Base-by-base conservation (phyloP, 2,113 vertebrate species). In the Dermatemys mawii region DNA sequence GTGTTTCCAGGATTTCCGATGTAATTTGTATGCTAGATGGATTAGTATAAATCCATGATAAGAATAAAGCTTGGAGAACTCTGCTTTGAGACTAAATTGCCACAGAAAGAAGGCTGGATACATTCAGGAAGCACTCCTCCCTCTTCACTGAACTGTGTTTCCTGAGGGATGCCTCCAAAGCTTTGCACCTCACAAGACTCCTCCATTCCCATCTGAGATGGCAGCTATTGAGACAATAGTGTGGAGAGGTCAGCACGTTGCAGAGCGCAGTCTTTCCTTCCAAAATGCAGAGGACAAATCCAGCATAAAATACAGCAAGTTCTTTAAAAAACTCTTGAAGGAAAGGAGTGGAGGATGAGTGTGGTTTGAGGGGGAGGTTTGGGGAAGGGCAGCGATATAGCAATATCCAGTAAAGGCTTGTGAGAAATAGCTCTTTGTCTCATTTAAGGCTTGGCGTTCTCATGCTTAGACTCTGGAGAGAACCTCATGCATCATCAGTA, bases 31-130 rank as follows among this genome's bases (percentile, higher is more conserved):
- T 50, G 73, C 46, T 49, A 78, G 83, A 38, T 80, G 89, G 83
- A 90, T 90, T 90, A 90, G 76, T 90, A 81, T 85, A 90, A 90
- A 90, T 90, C 83, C 50, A 90, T 90, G 73, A 81, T 85, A 81
- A 81, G 76, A 73, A 73, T 83, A 73, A 46, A 19, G 49, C 73
- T 67, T 13, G 49, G 55, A 79, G 89, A 80, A 38, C 60, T 27
- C 7, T 41, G 53, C 57, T 85, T 80, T 53, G n/a, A 73, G 44
- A 53, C 17, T n/a, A 17, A 5, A 22, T 21, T 60, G 38, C 32
- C 27, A 17, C 63, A 19, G 73, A 49, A 29, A 16, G 35, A 41
- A 19, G n/a, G 67, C 35, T 73, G 70, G 32, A 82, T 83, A 51
- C 24, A 4, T 82, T 55, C 63, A 4, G 10, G 19, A 38, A 70